Evolutionary conservation across 2,888 invertebrate species (phyloP).

Genomic region (Thymelicus lineola): DNA sequence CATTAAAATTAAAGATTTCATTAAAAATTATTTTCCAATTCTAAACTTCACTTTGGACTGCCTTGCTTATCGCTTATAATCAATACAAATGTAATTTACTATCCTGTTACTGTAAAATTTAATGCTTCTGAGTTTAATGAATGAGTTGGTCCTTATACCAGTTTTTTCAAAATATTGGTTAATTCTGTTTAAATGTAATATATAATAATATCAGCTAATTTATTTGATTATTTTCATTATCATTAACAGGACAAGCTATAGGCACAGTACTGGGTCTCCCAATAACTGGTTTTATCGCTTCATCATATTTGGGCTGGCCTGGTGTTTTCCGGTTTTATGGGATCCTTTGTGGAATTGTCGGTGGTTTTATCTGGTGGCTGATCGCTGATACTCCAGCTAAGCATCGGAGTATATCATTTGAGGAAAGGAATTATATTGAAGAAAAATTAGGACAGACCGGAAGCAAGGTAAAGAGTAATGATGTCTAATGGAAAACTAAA

Average conservation of each 20-base stretch:
- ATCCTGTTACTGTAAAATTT: too few relatives aligned
- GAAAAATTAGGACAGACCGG: slow-evolving; percentile 82
- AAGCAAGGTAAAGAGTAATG: slow-evolving; percentile 49
- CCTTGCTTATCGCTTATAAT: too few relatives aligned
- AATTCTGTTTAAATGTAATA: too few relatives aligned
- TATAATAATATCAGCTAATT: too few relatives aligned
- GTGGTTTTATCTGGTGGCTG: slow-evolving; percentile 81
- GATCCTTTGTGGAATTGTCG: slow-evolving; percentile 84
- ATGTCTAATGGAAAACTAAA: too few relatives aligned
- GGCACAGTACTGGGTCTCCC: slow-evolving; percentile 91
- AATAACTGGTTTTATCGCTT: slow-evolving; percentile 89
- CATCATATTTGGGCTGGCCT: slow-evolving; percentile 90
- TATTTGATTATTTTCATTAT: slow-evolving; percentile 27
- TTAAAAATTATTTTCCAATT: too few relatives aligned
- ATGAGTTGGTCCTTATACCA: too few relatives aligned
- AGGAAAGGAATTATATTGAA: slow-evolving; percentile 89
- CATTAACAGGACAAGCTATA: slow-evolving; percentile 87
- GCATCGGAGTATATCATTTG: slow-evolving; percentile 86
- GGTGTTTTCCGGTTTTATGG: slow-evolving; percentile 91
- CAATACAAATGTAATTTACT: too few relatives aligned
- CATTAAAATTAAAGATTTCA: too few relatives aligned
- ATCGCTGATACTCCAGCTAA: slow-evolving; percentile 88
- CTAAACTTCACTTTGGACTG: too few relatives aligned
- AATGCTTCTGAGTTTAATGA: too few relatives aligned
- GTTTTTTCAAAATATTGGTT: too few relatives aligned